Percentiles rank a stretch among this genome's conserved stretches.
Conservation (phyloP, 2,113 vertebrate genomes). For the Coryphaenoides rupestris region DNA sequence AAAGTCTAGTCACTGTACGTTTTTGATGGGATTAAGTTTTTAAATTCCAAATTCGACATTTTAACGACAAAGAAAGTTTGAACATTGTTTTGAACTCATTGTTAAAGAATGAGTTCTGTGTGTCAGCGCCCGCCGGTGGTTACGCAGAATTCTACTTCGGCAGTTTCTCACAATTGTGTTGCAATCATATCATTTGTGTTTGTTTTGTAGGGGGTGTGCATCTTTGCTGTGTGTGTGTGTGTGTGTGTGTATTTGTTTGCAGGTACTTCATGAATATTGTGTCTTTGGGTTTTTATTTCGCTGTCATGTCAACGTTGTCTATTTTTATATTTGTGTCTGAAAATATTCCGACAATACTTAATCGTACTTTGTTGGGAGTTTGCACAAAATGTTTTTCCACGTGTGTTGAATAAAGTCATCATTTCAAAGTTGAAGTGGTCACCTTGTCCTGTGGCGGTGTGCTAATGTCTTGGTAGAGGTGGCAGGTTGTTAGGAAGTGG, state of each 20-base stretch:
- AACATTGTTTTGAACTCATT: too few relatives aligned
- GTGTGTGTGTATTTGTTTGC: neutral
- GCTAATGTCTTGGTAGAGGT: too few relatives aligned
- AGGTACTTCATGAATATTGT: neutral
- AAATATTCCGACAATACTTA: neutral
- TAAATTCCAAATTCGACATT: too few relatives aligned
- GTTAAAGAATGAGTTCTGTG: too few relatives aligned
- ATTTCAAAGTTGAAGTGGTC: too few relatives aligned
- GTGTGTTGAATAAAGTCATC: neutral
- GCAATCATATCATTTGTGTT: neutral
- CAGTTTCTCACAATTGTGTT: neutral
- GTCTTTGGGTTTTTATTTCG: neutral
- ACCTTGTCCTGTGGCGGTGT: neutral
- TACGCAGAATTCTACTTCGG: too few relatives aligned
- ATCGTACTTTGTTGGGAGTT: neutral
- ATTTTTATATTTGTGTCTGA: neutral
- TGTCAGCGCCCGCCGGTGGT: too few relatives aligned
- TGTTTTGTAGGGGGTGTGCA: neutral
- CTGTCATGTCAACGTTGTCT: neutral
- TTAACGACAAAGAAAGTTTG: too few relatives aligned
- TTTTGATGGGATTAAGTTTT: neutral
- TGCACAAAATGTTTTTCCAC: constrained; percentile 4
- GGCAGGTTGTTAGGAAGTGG: too few relatives aligned
- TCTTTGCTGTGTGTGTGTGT: neutral
- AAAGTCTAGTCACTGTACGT: neutral